These are phyloP conservation scores for Sciurus niger DNA, from an alignment of 2,113 vertebrate genomes.

Conservation along the genomic window DNA sequence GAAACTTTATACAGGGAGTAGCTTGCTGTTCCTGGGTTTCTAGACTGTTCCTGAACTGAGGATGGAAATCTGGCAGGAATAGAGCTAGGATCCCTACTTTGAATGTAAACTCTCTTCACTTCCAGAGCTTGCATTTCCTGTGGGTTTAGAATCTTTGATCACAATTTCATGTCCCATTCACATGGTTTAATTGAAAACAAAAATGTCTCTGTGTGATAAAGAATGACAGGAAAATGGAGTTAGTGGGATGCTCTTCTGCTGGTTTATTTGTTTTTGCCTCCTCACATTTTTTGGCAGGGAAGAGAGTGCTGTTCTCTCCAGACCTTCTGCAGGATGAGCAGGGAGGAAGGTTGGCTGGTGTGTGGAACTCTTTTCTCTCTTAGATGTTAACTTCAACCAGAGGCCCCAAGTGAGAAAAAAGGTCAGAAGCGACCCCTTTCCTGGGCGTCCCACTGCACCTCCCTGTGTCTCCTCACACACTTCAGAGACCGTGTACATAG, in stretches of 20 bases:
- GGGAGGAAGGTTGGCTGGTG: neutral
- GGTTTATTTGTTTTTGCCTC: neutral
- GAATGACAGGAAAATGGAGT: neutral
- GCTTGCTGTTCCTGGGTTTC: neutral
- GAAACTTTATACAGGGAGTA: neutral
- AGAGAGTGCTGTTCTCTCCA: neutral
- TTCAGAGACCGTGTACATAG: neutral
- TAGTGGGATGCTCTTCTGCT: neutral
- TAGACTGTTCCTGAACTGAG: slow-evolving; percentile 10
- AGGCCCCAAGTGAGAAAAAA: neutral
- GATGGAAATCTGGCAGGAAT: neutral
- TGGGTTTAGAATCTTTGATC: neutral
- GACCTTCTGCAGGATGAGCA: neutral
- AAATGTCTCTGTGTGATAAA: neutral
- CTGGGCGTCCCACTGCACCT: neutral
- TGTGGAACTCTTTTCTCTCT: neutral
- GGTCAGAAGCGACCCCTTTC: neutral
- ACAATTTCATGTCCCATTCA: neutral
- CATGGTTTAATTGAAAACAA: neutral
- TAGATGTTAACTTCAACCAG: neutral
- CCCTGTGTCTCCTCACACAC: neutral
- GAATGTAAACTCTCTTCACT: neutral
- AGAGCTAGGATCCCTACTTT: neutral
- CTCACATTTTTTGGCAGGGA: neutral
- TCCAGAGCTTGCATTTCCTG: neutral